phyloP scores from a whole-genome alignment of 1,140 invertebrate genomes.

The Acromyrmex echinatior region DNA sequence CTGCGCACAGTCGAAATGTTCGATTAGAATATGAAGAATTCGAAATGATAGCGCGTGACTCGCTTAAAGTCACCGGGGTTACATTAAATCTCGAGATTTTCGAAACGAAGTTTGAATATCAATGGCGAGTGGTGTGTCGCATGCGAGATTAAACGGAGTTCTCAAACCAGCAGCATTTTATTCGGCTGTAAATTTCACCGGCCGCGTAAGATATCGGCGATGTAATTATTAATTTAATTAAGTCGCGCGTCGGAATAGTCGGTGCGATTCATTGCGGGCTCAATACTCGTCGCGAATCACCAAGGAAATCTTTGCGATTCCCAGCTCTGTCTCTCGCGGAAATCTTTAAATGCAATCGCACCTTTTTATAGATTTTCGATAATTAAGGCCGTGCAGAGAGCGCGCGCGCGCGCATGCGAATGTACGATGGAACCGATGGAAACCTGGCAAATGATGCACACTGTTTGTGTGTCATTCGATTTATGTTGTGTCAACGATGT shows the following conservation, averaged over 20 bases:
- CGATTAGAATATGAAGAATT: constrained; percentile 41
- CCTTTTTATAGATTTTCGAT: constrained; percentile 59
- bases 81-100: constrained; percentile 53
- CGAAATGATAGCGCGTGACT: constrained; percentile 21
- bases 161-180: constrained; percentile 40
- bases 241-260: not conserved
- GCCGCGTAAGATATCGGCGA: constrained; percentile 28
- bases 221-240: constrained; percentile 60
- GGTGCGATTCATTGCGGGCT: constrained; percentile 16
- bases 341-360: constrained; percentile 36
- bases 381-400: constrained; percentile 45
- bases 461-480: constrained; percentile 22
- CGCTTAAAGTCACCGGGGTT: constrained; percentile 24
- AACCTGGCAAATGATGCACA: constrained; percentile 32
- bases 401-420: not conserved
- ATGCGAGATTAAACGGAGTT: constrained; percentile 37
- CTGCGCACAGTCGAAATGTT: not conserved
- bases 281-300: constrained; percentile 18
- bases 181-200: constrained; percentile 48
- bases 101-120: constrained; percentile 48
- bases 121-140: constrained; percentile 6
- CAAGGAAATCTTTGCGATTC: constrained; percentile 27
- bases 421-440: not conserved
- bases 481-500: constrained; percentile 9
- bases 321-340: constrained; percentile 7